Evolutionary conservation across 2,888 invertebrate genomes (phyloP), one percentile per base, ranked within the genome.

Genomic region (Drosophila affinis): DNA sequence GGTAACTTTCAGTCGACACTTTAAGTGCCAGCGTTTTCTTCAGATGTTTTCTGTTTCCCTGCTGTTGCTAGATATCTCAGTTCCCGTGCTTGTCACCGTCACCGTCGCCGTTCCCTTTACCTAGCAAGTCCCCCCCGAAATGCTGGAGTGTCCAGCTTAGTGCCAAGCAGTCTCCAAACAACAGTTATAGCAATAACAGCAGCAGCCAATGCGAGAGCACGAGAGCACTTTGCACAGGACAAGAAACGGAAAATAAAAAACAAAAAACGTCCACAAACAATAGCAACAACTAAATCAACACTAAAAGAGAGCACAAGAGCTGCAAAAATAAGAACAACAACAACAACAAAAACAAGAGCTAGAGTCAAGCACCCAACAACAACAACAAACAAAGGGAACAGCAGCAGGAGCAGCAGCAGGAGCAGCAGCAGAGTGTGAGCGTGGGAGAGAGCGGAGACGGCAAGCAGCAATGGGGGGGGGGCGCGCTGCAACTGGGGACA

Each of bases 271-370:
- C 71, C 55, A 39, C 53, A 56, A 72, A 72, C 72, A 72, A 72
- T 56, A 72, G 62, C 72, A 71, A 71, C 72, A 71, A 71, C 71
- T 71, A 62, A 71, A 72, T 51, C 62, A 72, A 69, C 68, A 68
- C 67, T 67, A 68, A 67, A 67, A 67, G 68, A 45, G 67, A 67
- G 67, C 34, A n/a, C n/a, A 39, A 46, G 39, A 46, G 64, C 55
- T 57, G 39, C 17, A 58, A 68, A 29, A 57, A 47, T 32, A 53
- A 29, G 32, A 70, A 39, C 27, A 53, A 34, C 58, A 49, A 9
- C 24, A 21, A 48, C 32, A 55, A 21, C 21, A 21, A 21, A 3
- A 21, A 21, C 34, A 49, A 48, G 48, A 58, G 53, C 47, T 24
- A 49, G 44, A 57, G 39, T 54, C 49, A 60, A 63, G 63, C 18